Evolutionary conservation across 1,140 invertebrate species (phyloP).

Genomic region (Brachionus rotundiformis): DNA sequence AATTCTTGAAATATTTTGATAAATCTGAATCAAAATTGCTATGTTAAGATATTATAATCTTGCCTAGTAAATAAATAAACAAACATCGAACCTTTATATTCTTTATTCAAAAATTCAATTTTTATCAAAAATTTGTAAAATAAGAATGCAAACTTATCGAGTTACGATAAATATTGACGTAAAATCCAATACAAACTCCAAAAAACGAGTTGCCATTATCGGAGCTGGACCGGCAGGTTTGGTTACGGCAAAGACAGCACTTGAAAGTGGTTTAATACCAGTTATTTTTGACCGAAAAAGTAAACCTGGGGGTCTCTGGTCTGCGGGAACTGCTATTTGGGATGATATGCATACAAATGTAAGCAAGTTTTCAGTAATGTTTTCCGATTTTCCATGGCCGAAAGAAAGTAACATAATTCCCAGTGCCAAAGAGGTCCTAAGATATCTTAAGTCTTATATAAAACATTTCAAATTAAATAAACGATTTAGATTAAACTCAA

Average conservation of each 20-base stretch:
- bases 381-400: slow-evolving; percentile 76
- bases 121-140: neutral
- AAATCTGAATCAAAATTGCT: neutral
- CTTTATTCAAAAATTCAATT: neutral
- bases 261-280: neutral
- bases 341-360: slow-evolving; percentile 74
- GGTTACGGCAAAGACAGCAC: neutral
- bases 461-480: neutral
- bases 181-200: neutral
- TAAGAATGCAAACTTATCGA: slow-evolving; percentile 44
- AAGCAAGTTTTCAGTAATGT: slow-evolving; percentile 86
- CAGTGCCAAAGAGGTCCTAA: slow-evolving; percentile 74
- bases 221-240: slow-evolving; percentile 30
- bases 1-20: neutral
- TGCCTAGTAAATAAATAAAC: neutral
- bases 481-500: neutral
- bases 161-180: slow-evolving; percentile 23
- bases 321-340: neutral
- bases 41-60: neutral
- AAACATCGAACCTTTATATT: neutral
- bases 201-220: slow-evolving; percentile 41
- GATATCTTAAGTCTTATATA: slow-evolving; percentile 78
- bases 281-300: slow-evolving; percentile 27
- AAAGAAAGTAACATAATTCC: slow-evolving; percentile 73
- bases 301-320: slow-evolving; percentile 24